Conservation (phyloP, 1,140 invertebrate species). For the Andrena cerasifolii region DNA sequence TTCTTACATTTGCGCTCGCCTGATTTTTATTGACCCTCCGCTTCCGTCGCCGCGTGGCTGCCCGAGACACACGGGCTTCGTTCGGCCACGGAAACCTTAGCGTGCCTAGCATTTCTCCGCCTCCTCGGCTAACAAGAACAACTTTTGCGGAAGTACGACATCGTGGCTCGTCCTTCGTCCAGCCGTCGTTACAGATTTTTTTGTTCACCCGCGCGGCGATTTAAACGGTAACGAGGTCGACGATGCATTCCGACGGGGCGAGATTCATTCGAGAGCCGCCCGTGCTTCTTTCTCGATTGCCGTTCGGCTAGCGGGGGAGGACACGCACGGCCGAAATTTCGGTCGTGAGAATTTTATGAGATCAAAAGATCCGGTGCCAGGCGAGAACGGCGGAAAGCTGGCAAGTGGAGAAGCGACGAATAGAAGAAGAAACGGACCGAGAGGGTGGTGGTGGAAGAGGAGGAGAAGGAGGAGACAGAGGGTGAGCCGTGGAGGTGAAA, state of each 20-base stretch:
- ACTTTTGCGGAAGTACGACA: conserved; percentile 16
- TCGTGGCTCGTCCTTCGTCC: neutral
- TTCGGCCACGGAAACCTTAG: conserved; percentile 29
- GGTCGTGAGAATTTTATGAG: conserved; percentile 67
- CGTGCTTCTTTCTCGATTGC: conserved; percentile 7
- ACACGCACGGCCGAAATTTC: conserved; percentile 61
- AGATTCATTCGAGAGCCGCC: conserved; percentile 12
- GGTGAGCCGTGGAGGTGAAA: conserved; percentile 48
- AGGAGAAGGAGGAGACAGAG: neutral
- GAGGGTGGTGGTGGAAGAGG: neutral
- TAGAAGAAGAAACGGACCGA: neutral
- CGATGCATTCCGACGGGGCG: neutral
- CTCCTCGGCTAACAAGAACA: neutral
- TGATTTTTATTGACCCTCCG: conserved; percentile 63
- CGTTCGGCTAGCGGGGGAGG: conserved; percentile 31
- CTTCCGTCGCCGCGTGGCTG: neutral
- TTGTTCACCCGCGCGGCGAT: neutral
- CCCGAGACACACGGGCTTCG: conserved; percentile 13
- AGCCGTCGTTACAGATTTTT: conserved; percentile 4
- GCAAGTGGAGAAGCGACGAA: conserved; percentile 12
- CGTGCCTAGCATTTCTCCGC: conserved; percentile 12
- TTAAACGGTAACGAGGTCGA: neutral
- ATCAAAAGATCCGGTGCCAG: conserved; percentile 54
- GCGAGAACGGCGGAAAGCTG: conserved; percentile 22
- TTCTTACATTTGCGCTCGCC: conserved; percentile 70